A percentile compares a stretch with the other conserved stretches of the same genome.
Conservation (phyloP, 2,797 vertebrate species). For the Leptodactylus fallax region DNA sequence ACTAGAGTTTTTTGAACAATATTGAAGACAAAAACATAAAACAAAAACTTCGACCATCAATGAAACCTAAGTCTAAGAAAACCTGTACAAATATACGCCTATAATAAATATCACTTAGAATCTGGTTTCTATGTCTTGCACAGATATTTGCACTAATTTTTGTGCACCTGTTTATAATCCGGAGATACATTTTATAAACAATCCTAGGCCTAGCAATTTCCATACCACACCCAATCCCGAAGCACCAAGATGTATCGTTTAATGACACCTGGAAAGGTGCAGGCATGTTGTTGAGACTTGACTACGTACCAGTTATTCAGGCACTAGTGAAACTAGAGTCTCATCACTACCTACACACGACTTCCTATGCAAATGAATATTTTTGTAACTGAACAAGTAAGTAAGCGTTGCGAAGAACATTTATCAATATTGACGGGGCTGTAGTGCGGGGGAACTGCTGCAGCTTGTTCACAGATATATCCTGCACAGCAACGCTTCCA, state of each 20-base stretch:
- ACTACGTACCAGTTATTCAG: not conserved
- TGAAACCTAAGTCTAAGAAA: no score
- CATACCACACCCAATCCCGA: not conserved
- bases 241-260: not conserved
- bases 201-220: not conserved
- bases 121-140: no score
- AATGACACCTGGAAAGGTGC: not conserved
- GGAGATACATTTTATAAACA: not conserved
- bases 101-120: no score
- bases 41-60: no score
- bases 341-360: constrained; percentile 25
- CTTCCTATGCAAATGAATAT: constrained; percentile 2
- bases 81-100: no score
- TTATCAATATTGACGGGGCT: not conserved
- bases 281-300: constrained; percentile 13
- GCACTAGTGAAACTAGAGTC: constrained; percentile 4
- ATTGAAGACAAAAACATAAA: no score
- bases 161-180: not conserved
- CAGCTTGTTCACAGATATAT: not conserved
- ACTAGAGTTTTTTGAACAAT: no score
- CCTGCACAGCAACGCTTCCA: no score
- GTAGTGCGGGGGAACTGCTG: not conserved
- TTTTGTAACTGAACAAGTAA: not conserved
- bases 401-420: not conserved
- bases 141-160: not conserved